phyloP scores from a whole-genome alignment of 2,113 vertebrate species.

The Noturus placidus region DNA sequence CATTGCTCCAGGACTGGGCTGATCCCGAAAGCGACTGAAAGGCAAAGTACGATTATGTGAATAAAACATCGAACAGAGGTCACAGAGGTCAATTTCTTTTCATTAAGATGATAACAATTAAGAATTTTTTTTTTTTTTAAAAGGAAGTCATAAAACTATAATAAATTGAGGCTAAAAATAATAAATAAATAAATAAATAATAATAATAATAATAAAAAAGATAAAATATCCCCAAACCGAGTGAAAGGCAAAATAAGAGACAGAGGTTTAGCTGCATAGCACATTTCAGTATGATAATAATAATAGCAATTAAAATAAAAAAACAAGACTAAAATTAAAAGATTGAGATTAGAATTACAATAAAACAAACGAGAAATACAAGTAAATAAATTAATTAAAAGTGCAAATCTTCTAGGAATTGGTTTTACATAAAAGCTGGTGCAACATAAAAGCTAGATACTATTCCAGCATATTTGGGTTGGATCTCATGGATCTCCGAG shows the following conservation, averaged over 20 bases:
- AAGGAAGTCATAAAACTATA: neutral
- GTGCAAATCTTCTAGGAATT: neutral
- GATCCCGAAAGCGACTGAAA: constrained; percentile 29
- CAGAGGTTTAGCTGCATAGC: neutral
- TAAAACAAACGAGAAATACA: neutral
- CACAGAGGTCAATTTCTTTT: neutral
- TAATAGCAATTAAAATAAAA: no score
- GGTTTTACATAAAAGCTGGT: neutral
- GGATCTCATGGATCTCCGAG: neutral
- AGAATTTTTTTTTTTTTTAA: no score
- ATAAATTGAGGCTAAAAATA: neutral
- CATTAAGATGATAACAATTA: neutral
- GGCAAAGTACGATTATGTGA: neutral
- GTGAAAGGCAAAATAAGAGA: neutral
- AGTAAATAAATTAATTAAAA: neutral
- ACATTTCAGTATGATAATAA: no score
- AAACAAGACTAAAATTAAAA: no score
- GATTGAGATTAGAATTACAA: neutral
- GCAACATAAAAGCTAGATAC: neutral
- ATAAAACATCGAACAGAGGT: neutral
- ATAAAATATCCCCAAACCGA: neutral
- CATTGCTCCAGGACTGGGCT: constrained; percentile 67
- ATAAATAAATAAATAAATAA: neutral
- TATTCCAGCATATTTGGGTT: neutral
- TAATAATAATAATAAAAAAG: neutral